phyloP scores from a whole-genome alignment of 2,113 vertebrate species.

The Alouatta palliata region DNA sequence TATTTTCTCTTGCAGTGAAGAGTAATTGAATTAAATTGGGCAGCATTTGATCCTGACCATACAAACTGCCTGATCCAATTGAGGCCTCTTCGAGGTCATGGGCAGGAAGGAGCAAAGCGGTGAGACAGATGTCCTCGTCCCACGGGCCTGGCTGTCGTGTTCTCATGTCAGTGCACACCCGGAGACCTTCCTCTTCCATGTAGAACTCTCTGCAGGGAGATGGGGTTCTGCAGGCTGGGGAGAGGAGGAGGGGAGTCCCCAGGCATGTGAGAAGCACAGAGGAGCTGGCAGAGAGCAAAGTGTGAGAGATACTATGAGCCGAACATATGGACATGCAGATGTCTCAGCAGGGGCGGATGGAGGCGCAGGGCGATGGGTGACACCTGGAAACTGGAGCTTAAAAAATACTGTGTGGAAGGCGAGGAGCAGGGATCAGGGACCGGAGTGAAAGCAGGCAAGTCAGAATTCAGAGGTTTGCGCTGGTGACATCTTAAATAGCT shows the following conservation, averaged over 20 bases:
- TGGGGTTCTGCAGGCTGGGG: background rate
- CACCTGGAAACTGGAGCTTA: background rate
- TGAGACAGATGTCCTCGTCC: background rate
- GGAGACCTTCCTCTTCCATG: rapidly evolving
- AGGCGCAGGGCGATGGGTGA: background rate
- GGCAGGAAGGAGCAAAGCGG: background rate
- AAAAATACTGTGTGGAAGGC: background rate
- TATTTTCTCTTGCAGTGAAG: constrained; percentile 49
- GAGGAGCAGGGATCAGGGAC: too few species aligned
- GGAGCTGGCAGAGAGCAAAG: background rate
- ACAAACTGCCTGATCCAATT: constrained; percentile 39
- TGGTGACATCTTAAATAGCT: background rate
- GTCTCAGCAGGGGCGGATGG: background rate
- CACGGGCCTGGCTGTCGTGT: rapidly evolving
- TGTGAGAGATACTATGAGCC: background rate
- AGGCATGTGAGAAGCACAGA: background rate
- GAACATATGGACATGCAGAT: background rate
- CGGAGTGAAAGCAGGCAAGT: background rate
- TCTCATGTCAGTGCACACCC: background rate
- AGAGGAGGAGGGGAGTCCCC: background rate
- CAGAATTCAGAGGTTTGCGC: background rate
- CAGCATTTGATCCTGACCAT: constrained; percentile 52
- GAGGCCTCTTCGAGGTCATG: background rate
- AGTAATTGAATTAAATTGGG: constrained; percentile 72
- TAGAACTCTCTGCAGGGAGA: background rate